Percentiles rank a stretch among this genome's conserved stretches.
Conservation (phyloP, 2,113 vertebrate genomes). For the Salvator merianae region DNA sequence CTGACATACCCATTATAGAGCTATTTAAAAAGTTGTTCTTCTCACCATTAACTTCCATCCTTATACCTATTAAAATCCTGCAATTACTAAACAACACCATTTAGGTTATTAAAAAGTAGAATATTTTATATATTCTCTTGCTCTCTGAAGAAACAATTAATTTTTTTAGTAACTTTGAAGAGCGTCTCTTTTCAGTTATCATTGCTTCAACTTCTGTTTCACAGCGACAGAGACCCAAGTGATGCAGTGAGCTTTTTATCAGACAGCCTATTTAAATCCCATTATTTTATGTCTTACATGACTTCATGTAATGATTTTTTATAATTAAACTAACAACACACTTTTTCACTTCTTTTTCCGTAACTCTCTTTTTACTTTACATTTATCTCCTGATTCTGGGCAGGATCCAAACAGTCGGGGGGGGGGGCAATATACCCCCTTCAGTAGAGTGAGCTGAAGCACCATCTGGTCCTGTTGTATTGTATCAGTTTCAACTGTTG, state of each 20-base stretch:
- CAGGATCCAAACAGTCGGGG: no score
- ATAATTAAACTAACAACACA: slow-evolving; percentile 67
- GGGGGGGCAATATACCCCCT: no score
- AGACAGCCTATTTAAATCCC: slow-evolving; percentile 54
- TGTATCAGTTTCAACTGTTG: no score
- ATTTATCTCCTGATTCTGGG: slow-evolving; percentile 58
- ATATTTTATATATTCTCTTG: slow-evolving; percentile 16
- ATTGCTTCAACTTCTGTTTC: slow-evolving; percentile 47
- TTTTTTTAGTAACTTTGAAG: slow-evolving; percentile 60
- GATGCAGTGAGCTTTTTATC: slow-evolving; percentile 57
- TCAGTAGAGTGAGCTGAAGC: no score
- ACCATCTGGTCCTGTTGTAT: no score
- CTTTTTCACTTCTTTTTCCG: slow-evolving; percentile 35
- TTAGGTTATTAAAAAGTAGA: slow-evolving; percentile 52
- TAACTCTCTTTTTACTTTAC: slow-evolving; percentile 51
- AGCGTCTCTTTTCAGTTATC: slow-evolving; percentile 29
- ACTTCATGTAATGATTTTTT: slow-evolving; percentile 69
- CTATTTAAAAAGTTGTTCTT: slow-evolving; percentile 64
- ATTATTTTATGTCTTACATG: slow-evolving; percentile 65
- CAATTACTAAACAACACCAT: slow-evolving; percentile 58
- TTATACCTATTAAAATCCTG: slow-evolving; percentile 67
- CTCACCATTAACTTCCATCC: slow-evolving; percentile 68
- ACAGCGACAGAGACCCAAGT: slow-evolving; percentile 53
- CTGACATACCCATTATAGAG: slow-evolving; percentile 60
- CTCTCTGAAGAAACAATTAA: slow-evolving; percentile 54